Evolutionary conservation across 2,797 vertebrate genomes (phyloP), one percentile per base, ranked within the genome.

Genomic region (Lithobates sylvaticus): DNA sequence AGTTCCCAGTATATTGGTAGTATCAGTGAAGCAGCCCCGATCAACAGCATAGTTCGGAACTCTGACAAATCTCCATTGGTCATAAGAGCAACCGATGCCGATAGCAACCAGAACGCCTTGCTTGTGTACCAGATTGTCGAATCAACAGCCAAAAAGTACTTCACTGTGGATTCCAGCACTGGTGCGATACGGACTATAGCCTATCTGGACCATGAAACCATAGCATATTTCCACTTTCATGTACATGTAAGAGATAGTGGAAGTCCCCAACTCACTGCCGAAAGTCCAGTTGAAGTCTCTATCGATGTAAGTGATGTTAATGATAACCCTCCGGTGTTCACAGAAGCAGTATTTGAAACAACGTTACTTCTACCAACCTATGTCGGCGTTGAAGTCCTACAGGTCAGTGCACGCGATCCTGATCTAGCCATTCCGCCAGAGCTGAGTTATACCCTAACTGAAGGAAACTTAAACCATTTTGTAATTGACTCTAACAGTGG

Each of bases 61-160:
- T 89, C 89, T 0, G 95, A 93, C 64, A 94, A 96, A 36, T 96
- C 94, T 34, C 97, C 98, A 0, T 91, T 99, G 0, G 97, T 99
- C 15, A 98, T 99, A 88, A 96, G 94, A 89, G 98, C 98, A 65
- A 96, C 92, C 0, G 98, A 99, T 78, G 96, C 96, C 2, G 98
- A 99, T 91, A 95, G 94, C 76, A 98, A 98, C 91, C 97, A 97
- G 88, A 99, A 99, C 3, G 96, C 97, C 67, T 90, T 98, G 84
- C 94, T 99, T 72, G 95, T 97, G 23, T 99, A 99, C 91, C 96
- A 99, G 88, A 99, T 99, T 76, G 96, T 99, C 73, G 98, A 99
- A 88, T 97, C 98, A 76, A 97, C 94, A 1, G 98, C 98, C 79
- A 98, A 97, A 84, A 96, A 94, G 86, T 98, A 97, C 91, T 99